These are phyloP conservation scores for Psittacula derbiana DNA, from an alignment of 2,797 vertebrate genomes.

Conservation along the genomic window DNA sequence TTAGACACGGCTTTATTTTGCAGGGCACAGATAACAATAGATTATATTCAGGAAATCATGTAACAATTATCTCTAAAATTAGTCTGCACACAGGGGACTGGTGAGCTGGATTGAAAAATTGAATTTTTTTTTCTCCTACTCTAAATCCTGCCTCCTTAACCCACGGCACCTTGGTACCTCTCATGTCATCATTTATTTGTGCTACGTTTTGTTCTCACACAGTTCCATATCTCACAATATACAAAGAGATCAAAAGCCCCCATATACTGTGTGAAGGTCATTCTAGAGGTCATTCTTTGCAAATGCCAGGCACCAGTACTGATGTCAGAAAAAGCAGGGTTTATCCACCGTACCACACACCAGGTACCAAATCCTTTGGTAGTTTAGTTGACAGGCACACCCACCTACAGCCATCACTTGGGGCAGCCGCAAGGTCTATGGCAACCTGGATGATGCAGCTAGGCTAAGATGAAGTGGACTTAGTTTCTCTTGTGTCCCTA, in stretches of 20 bases:
- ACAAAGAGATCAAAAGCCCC: not conserved
- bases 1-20: not conserved
- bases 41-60: not conserved
- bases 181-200: not conserved
- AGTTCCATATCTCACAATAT: rapidly evolving
- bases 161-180: not conserved
- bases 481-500: not conserved
- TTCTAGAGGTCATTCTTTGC: not conserved
- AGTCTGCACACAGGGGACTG: not conserved
- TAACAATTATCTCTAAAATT: slow-evolving; percentile 11
- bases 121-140: not conserved
- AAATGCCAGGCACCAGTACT: not conserved
- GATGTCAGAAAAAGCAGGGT: not conserved
- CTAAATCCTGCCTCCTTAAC: not conserved
- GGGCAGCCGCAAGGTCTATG: not conserved
- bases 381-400: not conserved
- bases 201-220: not conserved
- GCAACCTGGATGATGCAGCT: not conserved
- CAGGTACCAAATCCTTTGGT: not conserved
- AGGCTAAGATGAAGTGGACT: not conserved
- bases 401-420: too few relatives aligned
- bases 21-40: slow-evolving; percentile 11
- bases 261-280: not conserved
- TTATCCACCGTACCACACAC: not conserved
- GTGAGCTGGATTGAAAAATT: not conserved